Evolutionary conservation across 2,797 vertebrate genomes (phyloP).

Genomic region (Mycteria americana): DNA sequence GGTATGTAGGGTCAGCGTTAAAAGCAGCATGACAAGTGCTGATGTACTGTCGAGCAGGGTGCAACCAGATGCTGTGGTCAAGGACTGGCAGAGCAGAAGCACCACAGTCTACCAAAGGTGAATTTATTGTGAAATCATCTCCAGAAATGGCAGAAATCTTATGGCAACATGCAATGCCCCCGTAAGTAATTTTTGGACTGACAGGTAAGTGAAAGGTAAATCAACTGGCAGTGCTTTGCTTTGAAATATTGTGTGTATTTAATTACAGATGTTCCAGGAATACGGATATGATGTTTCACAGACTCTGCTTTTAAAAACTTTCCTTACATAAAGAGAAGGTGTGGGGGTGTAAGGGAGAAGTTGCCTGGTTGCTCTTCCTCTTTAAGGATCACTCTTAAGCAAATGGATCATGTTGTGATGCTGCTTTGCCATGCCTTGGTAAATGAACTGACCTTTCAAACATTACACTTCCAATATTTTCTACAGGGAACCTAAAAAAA

Average conservation of each 20-base stretch:
- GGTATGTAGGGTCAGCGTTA: background rate
- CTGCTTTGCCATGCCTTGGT: background rate
- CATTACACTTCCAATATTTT: background rate
- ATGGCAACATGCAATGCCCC: background rate
- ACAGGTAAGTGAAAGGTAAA: background rate
- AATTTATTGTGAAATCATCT: background rate
- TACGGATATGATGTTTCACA: background rate
- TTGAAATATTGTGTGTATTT: background rate
- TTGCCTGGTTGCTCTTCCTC: background rate
- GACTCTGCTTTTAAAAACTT: background rate
- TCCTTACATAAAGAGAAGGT: background rate
- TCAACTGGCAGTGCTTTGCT: background rate
- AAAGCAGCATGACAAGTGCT: background rate
- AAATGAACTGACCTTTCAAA: background rate
- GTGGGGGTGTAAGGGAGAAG: background rate
- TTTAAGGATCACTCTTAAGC: background rate
- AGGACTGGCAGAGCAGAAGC: background rate
- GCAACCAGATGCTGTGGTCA: background rate
- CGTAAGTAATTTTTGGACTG: background rate
- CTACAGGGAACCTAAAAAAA: background rate
- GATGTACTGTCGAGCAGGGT: background rate
- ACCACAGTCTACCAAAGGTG: background rate
- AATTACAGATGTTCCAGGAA: background rate
- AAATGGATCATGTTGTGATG: background rate
- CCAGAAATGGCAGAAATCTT: background rate